These are phyloP conservation scores for Theristicus caerulescens DNA, from an alignment of 2,113 vertebrate species.

Conservation along the genomic window DNA sequence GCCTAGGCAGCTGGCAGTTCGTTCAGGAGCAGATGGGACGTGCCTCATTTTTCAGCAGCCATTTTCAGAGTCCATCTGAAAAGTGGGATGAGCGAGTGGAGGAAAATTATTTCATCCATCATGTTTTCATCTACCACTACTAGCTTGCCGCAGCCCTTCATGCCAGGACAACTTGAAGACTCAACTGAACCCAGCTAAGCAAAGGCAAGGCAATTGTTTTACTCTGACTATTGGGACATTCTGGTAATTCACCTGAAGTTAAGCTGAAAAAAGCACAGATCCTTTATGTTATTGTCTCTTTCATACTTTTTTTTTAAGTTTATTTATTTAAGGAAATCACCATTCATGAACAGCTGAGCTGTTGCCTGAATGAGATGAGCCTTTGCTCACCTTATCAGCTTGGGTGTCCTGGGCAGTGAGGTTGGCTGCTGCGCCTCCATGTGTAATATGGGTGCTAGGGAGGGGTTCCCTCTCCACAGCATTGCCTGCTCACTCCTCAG, in stretches of 20 bases:
- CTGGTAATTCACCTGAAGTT: neutral
- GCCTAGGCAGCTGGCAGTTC: rapidly evolving
- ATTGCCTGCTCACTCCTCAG: neutral
- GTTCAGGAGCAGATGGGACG: neutral
- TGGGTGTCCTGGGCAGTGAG: rapidly evolving
- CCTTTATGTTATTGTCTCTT: neutral
- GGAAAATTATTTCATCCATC: neutral
- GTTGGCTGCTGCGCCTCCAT: neutral
- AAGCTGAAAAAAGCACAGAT: neutral
- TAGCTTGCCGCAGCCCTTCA: neutral
- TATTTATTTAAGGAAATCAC: neutral
- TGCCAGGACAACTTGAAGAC: neutral
- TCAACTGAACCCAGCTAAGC: neutral
- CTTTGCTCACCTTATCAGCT: neutral
- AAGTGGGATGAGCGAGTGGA: neutral
- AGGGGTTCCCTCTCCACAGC: neutral
- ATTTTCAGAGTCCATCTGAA: neutral
- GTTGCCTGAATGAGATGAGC: neutral
- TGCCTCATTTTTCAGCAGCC: neutral
- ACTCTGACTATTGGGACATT: neutral
- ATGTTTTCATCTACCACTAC: neutral
- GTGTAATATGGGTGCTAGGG: neutral
- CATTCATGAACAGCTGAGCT: rapidly evolving
- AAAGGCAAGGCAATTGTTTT: neutral
- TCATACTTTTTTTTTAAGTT: neutral